Base-by-base conservation (phyloP, 2,797 vertebrate species). In the Pipistrellus kuhlii region DNA sequence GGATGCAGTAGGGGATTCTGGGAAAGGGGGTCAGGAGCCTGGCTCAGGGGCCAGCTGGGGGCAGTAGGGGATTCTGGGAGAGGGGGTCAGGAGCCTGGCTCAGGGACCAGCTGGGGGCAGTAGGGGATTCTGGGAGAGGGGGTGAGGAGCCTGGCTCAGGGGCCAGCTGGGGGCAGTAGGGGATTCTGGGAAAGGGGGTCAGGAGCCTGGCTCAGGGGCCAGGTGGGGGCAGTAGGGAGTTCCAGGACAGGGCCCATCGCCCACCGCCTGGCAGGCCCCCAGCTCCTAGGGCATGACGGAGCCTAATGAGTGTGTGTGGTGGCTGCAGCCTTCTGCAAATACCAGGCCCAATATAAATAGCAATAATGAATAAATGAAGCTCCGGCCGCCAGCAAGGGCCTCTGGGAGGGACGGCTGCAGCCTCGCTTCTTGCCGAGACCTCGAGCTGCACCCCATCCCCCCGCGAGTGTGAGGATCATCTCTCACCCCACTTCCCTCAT, bases 321-420 rank as follows among this genome's bases (percentile, higher is more conserved):
- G 71, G 76, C 85, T 51, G 57, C 76, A 85, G 91, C 46, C 88
- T 84, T 97, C 91, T 94, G 95, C 95, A 96, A 97, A 97, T 92
- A 97, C 90, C 96, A 95, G 92, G 73, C 66, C 13, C 87, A 94
- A 71, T 95, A 94, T 93, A 97, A 97, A 96, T 95, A 96, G 96
- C 93, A 93, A 84, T 96, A 95, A 95, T 91, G 96, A 94, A 91
- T 94, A 97, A 95, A 97, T 69, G 95, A 94, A 92, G 93, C 94
- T 87, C 90, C 92, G 0, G 55, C 87, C 53, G 93, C 35, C 92
- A 75, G 85, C 0, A 0, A 75, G 48, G 25, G 82, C 64, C 90
- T 71, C 57, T 2, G 35, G 77, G 85, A 88, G 82, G 92, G 83
- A 57, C 82, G 3, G 83, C 53, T 9, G 17, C 88, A 66, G 78